phyloP scores from a whole-genome alignment of 2,797 vertebrate genomes.

The Enteromius radiatus region DNA sequence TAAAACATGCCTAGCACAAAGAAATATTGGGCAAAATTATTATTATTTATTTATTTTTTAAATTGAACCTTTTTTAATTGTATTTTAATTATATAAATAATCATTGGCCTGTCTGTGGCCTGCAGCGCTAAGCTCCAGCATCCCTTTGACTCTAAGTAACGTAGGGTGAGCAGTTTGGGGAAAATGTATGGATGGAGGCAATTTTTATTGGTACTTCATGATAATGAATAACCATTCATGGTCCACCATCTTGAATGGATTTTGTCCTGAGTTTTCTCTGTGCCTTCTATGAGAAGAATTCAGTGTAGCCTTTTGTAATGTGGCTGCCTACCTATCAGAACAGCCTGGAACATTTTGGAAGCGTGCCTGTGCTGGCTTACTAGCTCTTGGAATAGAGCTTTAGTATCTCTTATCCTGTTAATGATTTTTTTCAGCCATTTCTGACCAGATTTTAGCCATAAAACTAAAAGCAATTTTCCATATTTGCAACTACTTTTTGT shows the following conservation, averaged over 20 bases:
- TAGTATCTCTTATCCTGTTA: not conserved
- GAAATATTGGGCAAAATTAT: no score
- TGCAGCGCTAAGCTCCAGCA: not conserved
- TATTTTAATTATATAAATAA: no score
- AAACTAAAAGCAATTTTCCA: not conserved
- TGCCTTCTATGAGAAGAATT: not conserved
- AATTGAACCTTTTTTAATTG: no score
- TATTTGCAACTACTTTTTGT: not conserved
- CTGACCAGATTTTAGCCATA: not conserved
- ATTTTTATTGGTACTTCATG: not conserved
- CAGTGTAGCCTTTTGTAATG: not conserved
- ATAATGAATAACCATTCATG: not conserved
- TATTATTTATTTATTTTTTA: no score
- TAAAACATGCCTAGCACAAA: no score
- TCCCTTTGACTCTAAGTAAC: not conserved
- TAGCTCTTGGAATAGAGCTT: not conserved
- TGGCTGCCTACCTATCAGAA: conserved; percentile 7
- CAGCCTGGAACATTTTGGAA: not conserved
- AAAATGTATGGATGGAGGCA: not conserved
- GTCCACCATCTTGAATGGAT: not conserved
- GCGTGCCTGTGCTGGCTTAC: not conserved
- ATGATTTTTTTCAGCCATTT: not conserved
- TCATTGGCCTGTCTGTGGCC: not conserved
- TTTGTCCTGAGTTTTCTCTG: not conserved
- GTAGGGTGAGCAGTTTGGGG: not conserved